phyloP scores from a whole-genome alignment of 2,888 invertebrate species.

The Rotaria magnacalcarata region DNA sequence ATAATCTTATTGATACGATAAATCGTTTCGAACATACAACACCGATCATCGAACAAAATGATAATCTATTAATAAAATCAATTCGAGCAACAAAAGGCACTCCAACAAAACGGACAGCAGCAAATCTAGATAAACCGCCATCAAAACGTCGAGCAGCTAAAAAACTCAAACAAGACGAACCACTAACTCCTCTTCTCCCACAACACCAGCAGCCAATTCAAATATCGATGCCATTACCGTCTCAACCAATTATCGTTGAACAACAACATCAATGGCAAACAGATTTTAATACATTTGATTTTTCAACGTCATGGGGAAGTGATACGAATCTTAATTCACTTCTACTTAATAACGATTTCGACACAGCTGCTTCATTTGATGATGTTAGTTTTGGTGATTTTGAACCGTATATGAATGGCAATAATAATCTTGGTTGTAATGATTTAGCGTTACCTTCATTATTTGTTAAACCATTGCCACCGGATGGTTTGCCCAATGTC shows the following conservation, averaged over 20 bases:
- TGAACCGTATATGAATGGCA: conserved; percentile 22
- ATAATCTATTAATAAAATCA: conserved; percentile 12
- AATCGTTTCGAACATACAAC: conserved; percentile 30
- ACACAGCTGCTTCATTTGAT: conserved; percentile 19
- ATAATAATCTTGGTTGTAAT: neutral
- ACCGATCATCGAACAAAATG: neutral
- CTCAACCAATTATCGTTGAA: neutral
- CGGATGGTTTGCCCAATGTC: neutral
- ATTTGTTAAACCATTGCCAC: neutral
- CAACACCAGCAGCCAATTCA: neutral
- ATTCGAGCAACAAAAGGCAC: neutral
- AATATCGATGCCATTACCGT: neutral
- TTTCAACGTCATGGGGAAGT: neutral
- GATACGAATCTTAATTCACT: conserved; percentile 11
- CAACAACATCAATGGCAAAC: conserved; percentile 31
- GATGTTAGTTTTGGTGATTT: conserved; percentile 27
- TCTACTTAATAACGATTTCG: conserved; percentile 24
- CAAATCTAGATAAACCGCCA: neutral
- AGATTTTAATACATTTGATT: conserved; percentile 34
- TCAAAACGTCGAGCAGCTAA: neutral
- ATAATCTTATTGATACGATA: conserved; percentile 33
- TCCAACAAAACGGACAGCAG: neutral
- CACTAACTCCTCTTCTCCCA: neutral
- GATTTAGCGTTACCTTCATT: conserved; percentile 28
- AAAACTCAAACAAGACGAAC: conserved; percentile 1